These are phyloP conservation scores for Onychomys torridus DNA, from an alignment of 2,797 vertebrate species.

Conservation along the genomic window DNA sequence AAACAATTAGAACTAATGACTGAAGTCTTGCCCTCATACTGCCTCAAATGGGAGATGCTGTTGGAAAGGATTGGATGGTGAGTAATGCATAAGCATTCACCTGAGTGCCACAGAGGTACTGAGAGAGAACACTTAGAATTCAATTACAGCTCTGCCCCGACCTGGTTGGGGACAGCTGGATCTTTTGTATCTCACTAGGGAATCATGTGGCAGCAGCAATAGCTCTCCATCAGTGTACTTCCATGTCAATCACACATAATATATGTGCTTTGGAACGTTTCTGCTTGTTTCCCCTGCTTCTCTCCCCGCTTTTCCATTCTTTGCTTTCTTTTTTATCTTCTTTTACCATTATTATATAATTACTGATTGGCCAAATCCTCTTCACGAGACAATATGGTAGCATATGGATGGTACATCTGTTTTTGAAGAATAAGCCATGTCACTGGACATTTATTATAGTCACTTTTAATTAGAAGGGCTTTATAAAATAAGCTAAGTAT, in stretches of 20 bases:
- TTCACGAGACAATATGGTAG: neutral
- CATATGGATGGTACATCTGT: neutral
- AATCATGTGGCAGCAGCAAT: neutral
- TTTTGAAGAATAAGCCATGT: neutral
- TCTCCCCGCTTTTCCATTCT: neutral
- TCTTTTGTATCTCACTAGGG: neutral
- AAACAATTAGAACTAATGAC: neutral
- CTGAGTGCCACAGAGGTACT: neutral
- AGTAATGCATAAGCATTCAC: neutral
- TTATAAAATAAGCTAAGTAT: neutral
- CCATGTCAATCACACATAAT: neutral
- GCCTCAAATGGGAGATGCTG: neutral
- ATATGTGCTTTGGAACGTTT: neutral
- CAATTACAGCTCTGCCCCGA: neutral
- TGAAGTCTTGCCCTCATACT: neutral
- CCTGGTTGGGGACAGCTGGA: neutral
- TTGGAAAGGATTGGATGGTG: neutral
- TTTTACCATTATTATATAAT: neutral
- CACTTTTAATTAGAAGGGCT: slow-evolving; percentile 52
- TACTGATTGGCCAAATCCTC: neutral
- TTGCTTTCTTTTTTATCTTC: neutral
- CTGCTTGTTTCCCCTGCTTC: neutral
- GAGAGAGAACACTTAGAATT: neutral
- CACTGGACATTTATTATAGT: neutral
- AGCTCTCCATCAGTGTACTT: neutral